Evolutionary conservation across 2,797 vertebrate species (phyloP).

Genomic region (Tragopan temminckii): DNA sequence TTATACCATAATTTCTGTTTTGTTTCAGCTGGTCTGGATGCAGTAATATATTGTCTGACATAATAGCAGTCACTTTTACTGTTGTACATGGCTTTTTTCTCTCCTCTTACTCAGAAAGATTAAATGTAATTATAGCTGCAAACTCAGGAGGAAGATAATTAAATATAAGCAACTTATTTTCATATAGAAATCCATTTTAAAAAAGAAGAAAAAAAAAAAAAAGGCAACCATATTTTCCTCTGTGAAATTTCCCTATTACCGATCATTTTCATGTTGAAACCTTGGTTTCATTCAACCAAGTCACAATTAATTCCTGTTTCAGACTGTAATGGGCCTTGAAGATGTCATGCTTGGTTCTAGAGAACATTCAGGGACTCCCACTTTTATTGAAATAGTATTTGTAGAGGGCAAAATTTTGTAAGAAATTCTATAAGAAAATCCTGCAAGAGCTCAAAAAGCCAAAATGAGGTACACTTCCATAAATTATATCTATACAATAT

Average conservation of each 20-base stretch:
- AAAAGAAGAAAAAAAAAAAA: background rate
- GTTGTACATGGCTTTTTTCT: background rate
- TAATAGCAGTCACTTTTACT: background rate
- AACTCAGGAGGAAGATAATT: background rate
- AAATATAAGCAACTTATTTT: background rate
- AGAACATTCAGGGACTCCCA: background rate
- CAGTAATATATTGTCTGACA: background rate
- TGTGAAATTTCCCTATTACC: background rate
- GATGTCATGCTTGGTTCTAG: background rate
- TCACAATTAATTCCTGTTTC: background rate
- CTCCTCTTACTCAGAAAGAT: background rate
- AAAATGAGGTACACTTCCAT: background rate
- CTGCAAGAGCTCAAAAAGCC: fast-evolving
- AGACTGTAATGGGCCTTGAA: background rate
- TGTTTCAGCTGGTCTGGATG: background rate
- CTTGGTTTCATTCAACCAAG: background rate
- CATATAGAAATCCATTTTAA: background rate
- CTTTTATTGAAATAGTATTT: background rate
- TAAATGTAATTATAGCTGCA: background rate
- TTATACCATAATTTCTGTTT: background rate
- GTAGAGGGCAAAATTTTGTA: background rate
- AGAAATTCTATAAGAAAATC: background rate
- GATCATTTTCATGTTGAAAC: background rate
- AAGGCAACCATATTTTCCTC: background rate
- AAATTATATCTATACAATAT: background rate